Base-by-base conservation (phyloP, 2,888 invertebrate species). In the Agonopterix subpropinquella region DNA sequence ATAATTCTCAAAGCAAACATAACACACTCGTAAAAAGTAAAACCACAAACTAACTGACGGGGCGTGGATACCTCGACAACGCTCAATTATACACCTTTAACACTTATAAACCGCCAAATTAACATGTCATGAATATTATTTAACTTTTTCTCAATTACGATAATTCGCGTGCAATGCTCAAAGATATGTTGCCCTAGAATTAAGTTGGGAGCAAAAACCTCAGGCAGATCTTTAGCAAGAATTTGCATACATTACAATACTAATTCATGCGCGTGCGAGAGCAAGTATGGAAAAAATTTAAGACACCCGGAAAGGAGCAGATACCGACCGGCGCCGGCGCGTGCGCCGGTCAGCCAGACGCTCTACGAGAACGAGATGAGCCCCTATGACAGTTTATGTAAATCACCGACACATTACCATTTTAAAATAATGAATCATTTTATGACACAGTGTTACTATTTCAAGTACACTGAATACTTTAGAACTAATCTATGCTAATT, bases 71-170 rank as follows among this genome's bases (percentile, higher is more conserved):
- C 28, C 58, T 58, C 56, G 54, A 62, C 59, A 69, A 69, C 73
- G 68, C 72, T 78, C 81, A 82, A 83, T 82, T 80, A 81, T 71
- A 73, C 73, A 69, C 72, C 68, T 75, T 42, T 74, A 80, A 73
- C 78, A 80, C 80, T 76, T 70, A 75, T 70, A 74, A 72, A 77
- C 76, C 71, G 64, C 72, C 67, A 70, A 79, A 84, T 84, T 83
- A 82, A 81, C 80, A 82, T 84, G 77, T 81, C 83, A 84, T 85
- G 81, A 85, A 85, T 83, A 84, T 78, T 80, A 79, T 82, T 83
- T 77, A 73, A 80, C 73, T 81, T 83, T 82, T 82, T 80, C 76
- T 71, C 74, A 75, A 78, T 80, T 79, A 81, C 77, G 74, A 69
- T 75, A 76, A 77, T 76, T 59, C 57, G 58, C 61, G 62, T 64